Conservation (phyloP, 1,140 invertebrate species). For the Drosophila funebris region DNA sequence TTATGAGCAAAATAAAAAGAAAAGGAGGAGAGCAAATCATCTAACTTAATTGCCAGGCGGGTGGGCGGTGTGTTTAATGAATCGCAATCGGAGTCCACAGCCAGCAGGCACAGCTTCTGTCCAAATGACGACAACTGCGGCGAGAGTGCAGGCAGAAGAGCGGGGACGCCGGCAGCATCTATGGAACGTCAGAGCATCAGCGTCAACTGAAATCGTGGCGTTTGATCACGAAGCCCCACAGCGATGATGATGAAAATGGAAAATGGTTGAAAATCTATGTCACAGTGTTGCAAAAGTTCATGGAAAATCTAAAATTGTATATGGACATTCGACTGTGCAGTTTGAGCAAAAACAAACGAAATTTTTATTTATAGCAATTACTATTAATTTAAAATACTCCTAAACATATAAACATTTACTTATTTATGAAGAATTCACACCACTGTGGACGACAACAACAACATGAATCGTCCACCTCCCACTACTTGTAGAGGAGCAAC, state of each 20-base stretch:
- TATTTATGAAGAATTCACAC: constrained; percentile 21
- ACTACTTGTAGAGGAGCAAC: constrained; percentile 2
- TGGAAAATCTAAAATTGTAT: constrained; percentile 6
- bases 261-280: constrained; percentile 52
- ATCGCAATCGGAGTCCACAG: constrained; percentile 48
- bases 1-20: constrained; percentile 23
- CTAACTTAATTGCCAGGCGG: constrained; percentile 39
- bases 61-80: constrained; percentile 36
- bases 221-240: constrained; percentile 71
- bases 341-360: not conserved
- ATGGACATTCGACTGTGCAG: not conserved
- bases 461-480: constrained; percentile 22
- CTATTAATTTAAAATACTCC: constrained; percentile 1
- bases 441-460: constrained; percentile 46
- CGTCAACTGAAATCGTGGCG: constrained; percentile 66
- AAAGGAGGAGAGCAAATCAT: constrained; percentile 21
- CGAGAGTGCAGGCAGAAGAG: not conserved
- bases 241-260: constrained; percentile 63
- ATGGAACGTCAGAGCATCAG: constrained; percentile 52
- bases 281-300: constrained; percentile 38
- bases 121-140: constrained; percentile 27
- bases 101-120: constrained; percentile 9
- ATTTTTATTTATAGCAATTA: constrained; percentile 4
- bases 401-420: constrained; percentile 2
- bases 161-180: constrained; percentile 19